Conservation (phyloP, 37 sponge, comb jelly and placozoan genomes). For the Oscarella lobularis region DNA sequence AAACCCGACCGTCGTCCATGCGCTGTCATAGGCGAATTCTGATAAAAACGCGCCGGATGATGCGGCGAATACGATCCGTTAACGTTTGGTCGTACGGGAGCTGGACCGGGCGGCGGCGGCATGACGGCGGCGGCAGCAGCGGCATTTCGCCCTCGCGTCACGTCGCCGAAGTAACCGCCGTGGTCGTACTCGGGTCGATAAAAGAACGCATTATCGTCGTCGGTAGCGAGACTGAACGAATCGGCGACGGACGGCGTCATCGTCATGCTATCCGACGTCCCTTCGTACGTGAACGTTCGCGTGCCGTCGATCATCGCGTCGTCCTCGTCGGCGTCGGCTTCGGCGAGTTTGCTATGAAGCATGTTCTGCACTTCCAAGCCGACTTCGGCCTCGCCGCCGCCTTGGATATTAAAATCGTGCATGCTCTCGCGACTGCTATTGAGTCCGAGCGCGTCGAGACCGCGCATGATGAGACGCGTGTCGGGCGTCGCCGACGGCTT, state of each 20-base stretch:
- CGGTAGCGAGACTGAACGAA: background rate
- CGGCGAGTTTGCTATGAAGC: background rate
- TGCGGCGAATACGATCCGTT: background rate
- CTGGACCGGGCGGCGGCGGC: background rate
- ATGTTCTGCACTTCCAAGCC: background rate
- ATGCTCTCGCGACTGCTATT: background rate
- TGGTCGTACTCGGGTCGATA: background rate
- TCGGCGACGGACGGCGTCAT: background rate
- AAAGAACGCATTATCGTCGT: background rate
- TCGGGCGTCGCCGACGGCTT: background rate
- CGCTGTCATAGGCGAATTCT: background rate
- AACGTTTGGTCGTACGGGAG: background rate
- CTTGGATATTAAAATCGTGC: background rate
- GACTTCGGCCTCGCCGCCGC: constrained; percentile 2
- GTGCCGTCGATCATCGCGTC: constrained; percentile 1
- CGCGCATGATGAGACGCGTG: background rate
- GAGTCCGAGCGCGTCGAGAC: background rate
- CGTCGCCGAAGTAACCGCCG: background rate
- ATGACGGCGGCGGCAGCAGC: too few relatives aligned
- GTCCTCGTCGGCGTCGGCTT: background rate
- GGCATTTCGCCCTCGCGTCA: background rate
- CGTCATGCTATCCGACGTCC: background rate
- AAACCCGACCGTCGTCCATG: background rate
- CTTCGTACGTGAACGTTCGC: background rate
- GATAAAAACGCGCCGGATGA: background rate